Evolutionary conservation across 1,140 invertebrate genomes (phyloP).

Genomic region (Orussus abietinus): DNA sequence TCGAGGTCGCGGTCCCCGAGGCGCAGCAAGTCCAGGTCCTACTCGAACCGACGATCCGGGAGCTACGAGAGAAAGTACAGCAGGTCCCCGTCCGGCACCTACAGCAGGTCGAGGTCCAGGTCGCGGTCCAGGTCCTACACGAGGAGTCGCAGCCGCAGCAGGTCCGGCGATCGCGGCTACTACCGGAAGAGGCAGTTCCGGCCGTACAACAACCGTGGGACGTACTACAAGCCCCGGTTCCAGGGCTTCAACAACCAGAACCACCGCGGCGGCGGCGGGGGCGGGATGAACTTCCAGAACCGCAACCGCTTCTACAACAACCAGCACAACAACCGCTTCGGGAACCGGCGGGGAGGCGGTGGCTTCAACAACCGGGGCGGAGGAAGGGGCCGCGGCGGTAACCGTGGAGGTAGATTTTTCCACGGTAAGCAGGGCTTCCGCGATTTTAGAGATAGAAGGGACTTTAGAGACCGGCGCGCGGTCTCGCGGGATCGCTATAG

Average conservation of each 20-base stretch:
- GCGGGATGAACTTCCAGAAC: constrained; percentile 40
- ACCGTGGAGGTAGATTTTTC: constrained; percentile 57
- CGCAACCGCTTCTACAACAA: constrained; percentile 49
- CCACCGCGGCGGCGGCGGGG: constrained; percentile 37
- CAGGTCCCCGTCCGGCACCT: constrained; percentile 53
- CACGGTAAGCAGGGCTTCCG: constrained; percentile 60
- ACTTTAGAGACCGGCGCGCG: constrained; percentile 44
- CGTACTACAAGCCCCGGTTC: constrained; percentile 72
- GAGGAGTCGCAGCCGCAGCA: constrained; percentile 54
- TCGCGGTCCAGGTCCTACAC: constrained; percentile 61
- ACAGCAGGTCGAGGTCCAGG: constrained; percentile 53
- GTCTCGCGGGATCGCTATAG: constrained; percentile 51
- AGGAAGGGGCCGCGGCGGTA: constrained; percentile 51
- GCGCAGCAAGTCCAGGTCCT: constrained; percentile 52
- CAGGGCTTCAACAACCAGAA: constrained; percentile 56
- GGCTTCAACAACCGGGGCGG: constrained; percentile 37
- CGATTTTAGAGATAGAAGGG: constrained; percentile 62
- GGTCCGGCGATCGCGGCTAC: constrained; percentile 59
- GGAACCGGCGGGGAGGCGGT: constrained; percentile 34
- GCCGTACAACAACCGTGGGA: constrained; percentile 65
- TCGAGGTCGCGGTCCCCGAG: constrained; percentile 53
- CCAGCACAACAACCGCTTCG: constrained; percentile 41
- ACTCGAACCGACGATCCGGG: constrained; percentile 50
- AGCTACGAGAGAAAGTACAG: constrained; percentile 56
- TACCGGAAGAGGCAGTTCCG: constrained; percentile 50